A percentile compares a stretch with the other conserved stretches of the same genome.
phyloP scores from a whole-genome alignment of 1,140 invertebrate species.

The Bacillus rossius region DNA sequence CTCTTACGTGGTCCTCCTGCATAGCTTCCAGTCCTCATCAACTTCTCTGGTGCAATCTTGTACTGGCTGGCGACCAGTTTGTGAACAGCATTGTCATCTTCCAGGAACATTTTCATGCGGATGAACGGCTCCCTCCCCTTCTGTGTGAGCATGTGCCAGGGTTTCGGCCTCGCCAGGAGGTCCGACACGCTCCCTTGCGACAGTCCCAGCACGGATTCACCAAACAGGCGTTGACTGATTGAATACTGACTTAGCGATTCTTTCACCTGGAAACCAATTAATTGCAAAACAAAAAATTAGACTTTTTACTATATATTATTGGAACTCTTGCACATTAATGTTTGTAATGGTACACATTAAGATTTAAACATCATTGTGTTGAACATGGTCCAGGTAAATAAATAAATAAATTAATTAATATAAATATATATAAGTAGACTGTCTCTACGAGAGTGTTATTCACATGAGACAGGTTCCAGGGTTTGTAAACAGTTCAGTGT shows the following conservation, averaged over 20 bases:
- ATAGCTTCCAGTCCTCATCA: slow-evolving; percentile 91
- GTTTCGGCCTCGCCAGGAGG: slow-evolving; percentile 88
- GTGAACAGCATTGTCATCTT: slow-evolving; percentile 95
- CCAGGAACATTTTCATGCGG: slow-evolving; percentile 96
- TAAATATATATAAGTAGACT: too few species aligned
- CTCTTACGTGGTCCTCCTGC: slow-evolving; percentile 65
- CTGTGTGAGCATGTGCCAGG: slow-evolving; percentile 96
- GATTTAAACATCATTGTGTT: too few species aligned
- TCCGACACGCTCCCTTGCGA: slow-evolving; percentile 96
- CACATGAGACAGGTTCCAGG: too few species aligned
- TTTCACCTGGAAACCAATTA: slow-evolving; percentile 61
- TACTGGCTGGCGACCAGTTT: slow-evolving; percentile 95
- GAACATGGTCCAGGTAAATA: too few species aligned
- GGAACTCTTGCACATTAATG: too few species aligned
- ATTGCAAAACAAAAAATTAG: too few species aligned
- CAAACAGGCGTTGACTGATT: slow-evolving; percentile 96
- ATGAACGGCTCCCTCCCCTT: slow-evolving; percentile 97
- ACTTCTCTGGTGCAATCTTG: slow-evolving; percentile 93
- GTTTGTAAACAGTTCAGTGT: too few species aligned
- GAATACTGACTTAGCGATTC: slow-evolving; percentile 97
- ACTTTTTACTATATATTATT: too few species aligned
- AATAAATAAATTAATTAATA: too few species aligned
- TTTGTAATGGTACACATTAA: too few species aligned
- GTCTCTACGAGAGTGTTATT: too few species aligned
- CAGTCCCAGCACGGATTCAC: slow-evolving; percentile 93